Percentiles rank a stretch among this genome's conserved stretches.
phyloP scores from a whole-genome alignment of 2,797 vertebrate species.

The Pteropus rufus region DNA sequence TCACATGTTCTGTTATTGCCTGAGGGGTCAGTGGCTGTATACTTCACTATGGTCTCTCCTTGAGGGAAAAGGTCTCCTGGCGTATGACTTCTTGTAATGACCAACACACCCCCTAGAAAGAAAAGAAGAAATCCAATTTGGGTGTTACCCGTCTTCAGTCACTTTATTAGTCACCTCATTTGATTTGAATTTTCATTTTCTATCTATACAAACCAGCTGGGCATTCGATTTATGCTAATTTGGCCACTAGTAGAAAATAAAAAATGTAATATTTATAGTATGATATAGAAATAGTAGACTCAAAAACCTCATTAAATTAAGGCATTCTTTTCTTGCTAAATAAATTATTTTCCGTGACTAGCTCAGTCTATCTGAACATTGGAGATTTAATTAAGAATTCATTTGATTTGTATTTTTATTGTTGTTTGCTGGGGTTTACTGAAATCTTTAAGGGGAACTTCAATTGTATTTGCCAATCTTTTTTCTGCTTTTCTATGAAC shows the following conservation, averaged over 20 bases:
- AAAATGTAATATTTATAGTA: background rate
- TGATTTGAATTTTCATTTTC: conserved; percentile 14
- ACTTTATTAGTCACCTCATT: background rate
- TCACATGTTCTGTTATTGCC: conserved; percentile 95
- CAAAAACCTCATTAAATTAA: background rate
- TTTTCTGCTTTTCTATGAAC: background rate
- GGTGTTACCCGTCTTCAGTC: background rate
- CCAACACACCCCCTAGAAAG: conserved; percentile 85
- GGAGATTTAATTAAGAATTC: background rate
- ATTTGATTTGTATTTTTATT: background rate
- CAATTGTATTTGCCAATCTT: background rate
- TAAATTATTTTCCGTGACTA: background rate
- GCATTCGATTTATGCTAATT: background rate
- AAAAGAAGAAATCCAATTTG: background rate
- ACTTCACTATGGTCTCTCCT: conserved; percentile 91
- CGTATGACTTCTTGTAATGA: conserved; percentile 87
- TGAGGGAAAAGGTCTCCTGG: conserved; percentile 90
- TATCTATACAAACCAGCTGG: background rate
- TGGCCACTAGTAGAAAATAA: background rate
- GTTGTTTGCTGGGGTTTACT: background rate
- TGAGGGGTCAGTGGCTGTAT: conserved; percentile 90
- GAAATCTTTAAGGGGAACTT: background rate
- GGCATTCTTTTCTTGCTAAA: background rate
- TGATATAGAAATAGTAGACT: background rate
- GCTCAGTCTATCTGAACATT: background rate